Conservation (phyloP, 1,140 invertebrate species). For the Bombus terrestris region DNA sequence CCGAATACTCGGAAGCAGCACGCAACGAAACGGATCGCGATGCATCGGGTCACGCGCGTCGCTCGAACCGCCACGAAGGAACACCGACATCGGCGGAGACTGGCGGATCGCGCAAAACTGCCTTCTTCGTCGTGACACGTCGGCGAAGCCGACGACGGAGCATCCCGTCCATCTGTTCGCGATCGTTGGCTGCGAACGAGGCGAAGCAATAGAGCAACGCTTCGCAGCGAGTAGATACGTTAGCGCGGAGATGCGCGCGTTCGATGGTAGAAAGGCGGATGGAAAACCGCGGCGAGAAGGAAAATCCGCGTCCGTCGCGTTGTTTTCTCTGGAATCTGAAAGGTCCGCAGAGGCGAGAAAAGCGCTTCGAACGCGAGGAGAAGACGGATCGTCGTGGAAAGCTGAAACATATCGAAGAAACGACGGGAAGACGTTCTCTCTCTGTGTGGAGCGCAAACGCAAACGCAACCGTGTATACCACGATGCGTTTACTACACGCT, state of each 20-base stretch:
- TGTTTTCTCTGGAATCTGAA: too few relatives aligned
- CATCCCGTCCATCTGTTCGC: slow-evolving; percentile 42
- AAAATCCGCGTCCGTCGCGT: slow-evolving; percentile 48
- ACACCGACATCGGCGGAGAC: not conserved
- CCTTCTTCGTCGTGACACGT: slow-evolving; percentile 49
- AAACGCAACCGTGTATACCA: slow-evolving; percentile 17
- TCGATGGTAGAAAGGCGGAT: slow-evolving; percentile 62
- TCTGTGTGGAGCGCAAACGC: not conserved
- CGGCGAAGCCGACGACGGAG: not conserved
- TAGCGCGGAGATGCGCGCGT: too few relatives aligned
- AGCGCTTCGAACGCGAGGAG: not conserved
- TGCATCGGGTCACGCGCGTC: too few relatives aligned
- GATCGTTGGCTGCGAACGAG: slow-evolving; percentile 25
- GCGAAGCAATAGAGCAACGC: slow-evolving; percentile 27
- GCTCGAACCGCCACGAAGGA: not conserved
- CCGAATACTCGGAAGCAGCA: too few relatives aligned
- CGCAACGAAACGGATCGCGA: too few relatives aligned
- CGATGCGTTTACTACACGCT: slow-evolving; percentile 67
- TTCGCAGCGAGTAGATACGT: too few relatives aligned
- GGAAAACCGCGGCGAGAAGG: slow-evolving; percentile 54
- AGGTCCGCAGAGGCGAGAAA: too few relatives aligned
- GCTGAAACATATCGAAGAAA: not conserved
- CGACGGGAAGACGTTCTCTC: too few relatives aligned
- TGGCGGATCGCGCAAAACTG: slow-evolving; percentile 3
- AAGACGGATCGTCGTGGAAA: too few relatives aligned